phyloP scores from a whole-genome alignment of 2,113 vertebrate species.

The Dasypus novemcinctus region DNA sequence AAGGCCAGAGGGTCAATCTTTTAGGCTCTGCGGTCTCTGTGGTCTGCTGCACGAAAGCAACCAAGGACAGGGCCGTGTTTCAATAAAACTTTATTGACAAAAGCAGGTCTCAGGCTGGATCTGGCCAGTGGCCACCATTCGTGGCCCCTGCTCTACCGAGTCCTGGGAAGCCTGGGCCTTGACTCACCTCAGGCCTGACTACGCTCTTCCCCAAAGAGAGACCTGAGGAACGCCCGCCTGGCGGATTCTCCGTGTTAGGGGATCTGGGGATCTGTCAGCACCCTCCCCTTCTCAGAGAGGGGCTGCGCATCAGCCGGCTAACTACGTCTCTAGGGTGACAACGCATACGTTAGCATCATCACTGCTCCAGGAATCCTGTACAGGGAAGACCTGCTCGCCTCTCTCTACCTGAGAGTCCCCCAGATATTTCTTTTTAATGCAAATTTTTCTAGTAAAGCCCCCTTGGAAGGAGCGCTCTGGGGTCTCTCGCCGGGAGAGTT shows the following conservation, averaged over 20 bases:
- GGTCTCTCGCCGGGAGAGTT: rapidly evolving
- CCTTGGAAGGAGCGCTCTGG: too few species aligned
- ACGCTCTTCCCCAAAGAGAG: background rate
- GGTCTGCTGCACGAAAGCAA: background rate
- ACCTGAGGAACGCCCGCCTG: rapidly evolving
- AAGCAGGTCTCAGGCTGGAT: background rate
- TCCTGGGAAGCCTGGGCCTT: too few species aligned
- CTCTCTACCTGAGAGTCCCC: background rate
- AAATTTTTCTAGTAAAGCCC: background rate
- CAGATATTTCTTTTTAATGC: background rate
- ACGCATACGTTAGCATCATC: background rate
- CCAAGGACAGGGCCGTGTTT: background rate
- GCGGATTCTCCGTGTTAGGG: background rate
- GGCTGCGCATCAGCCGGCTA: background rate
- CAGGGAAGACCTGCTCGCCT: background rate
- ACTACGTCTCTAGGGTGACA: background rate
- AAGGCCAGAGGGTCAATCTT: background rate
- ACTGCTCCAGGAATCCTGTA: background rate
- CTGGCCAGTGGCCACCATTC: background rate
- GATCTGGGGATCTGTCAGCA: background rate
- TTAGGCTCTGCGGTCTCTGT: rapidly evolving
- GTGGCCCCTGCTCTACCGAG: background rate
- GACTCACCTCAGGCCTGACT: background rate
- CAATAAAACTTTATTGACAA: background rate
- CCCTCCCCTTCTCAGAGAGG: background rate